phyloP scores from a whole-genome alignment of 1,140 invertebrate species.

The Diachasma alloeum region DNA sequence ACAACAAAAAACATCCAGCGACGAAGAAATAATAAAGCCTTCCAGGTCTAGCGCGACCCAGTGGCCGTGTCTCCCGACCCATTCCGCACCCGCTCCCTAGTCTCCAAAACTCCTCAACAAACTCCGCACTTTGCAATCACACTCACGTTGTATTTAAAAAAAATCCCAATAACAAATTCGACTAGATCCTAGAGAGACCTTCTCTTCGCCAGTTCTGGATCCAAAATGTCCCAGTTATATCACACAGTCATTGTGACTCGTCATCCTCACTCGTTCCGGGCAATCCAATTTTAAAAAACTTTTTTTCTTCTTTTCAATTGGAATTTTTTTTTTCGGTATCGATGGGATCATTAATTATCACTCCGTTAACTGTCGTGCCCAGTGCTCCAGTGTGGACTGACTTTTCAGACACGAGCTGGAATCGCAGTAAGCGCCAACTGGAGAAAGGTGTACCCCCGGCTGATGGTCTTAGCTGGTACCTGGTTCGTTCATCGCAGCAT shows the following conservation, averaged over 20 bases:
- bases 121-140: slow-evolving; percentile 20
- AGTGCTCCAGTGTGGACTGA: slow-evolving; percentile 57
- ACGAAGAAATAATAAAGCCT: slow-evolving; percentile 19
- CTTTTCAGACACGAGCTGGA: slow-evolving; percentile 33
- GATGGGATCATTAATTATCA: background rate
- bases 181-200: background rate
- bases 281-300: background rate
- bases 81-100: slow-evolving; percentile 26
- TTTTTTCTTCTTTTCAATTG: background rate
- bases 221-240: background rate
- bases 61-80: slow-evolving; percentile 36
- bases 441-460: slow-evolving; percentile 58
- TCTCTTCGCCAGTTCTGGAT: background rate
- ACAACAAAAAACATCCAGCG: slow-evolving; percentile 29
- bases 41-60: slow-evolving; percentile 23
- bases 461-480: slow-evolving; percentile 16
- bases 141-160: slow-evolving; percentile 11
- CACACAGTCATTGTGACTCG: background rate
- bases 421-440: slow-evolving; percentile 46
- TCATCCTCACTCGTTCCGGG: background rate
- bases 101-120: background rate
- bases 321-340: background rate
- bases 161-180: background rate
- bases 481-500: slow-evolving; percentile 12
- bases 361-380: slow-evolving; percentile 49